Evolutionary conservation across 2,888 invertebrate species (phyloP).

Genomic region (Camptogramma bilineatum): DNA sequence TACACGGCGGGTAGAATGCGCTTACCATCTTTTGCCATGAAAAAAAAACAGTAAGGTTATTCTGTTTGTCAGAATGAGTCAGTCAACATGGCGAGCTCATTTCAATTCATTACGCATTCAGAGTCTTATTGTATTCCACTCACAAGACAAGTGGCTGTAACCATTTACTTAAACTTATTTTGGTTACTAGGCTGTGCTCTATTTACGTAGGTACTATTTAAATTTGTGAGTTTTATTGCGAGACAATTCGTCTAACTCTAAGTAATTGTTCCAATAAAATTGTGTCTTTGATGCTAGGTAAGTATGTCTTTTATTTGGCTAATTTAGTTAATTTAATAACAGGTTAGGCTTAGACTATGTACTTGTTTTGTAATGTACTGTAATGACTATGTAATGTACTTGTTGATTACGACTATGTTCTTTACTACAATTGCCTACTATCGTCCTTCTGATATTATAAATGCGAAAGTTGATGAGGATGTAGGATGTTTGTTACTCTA

Average conservation of each 20-base stretch:
- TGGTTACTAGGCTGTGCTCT: slow-evolving; percentile 14
- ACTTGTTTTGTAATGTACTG: too few species aligned
- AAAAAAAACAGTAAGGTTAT: slow-evolving; percentile 9
- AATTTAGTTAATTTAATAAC: too few species aligned
- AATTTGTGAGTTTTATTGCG: background rate
- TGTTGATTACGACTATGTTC: too few species aligned
- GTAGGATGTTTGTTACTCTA: too few species aligned
- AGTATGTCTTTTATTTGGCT: too few species aligned
- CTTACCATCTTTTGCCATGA: slow-evolving; percentile 1
- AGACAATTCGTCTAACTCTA: background rate
- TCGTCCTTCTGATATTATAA: too few species aligned
- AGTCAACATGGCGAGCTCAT: slow-evolving; percentile 24
- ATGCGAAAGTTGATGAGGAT: too few species aligned
- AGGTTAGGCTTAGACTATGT: too few species aligned
- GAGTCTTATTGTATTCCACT: slow-evolving; percentile 19
- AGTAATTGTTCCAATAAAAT: background rate
- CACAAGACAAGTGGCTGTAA: slow-evolving; percentile 13
- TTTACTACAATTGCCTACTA: too few species aligned
- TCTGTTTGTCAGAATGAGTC: slow-evolving; percentile 9
- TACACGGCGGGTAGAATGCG: background rate
- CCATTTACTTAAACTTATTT: slow-evolving; percentile 5
- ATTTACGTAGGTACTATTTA: background rate
- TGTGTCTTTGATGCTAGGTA: background rate
- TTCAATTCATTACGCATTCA: slow-evolving; percentile 26
- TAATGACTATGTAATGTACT: too few species aligned